Evolutionary conservation across 1,140 invertebrate species (phyloP).

Genomic region (Lepeophtheirus salmonis): DNA sequence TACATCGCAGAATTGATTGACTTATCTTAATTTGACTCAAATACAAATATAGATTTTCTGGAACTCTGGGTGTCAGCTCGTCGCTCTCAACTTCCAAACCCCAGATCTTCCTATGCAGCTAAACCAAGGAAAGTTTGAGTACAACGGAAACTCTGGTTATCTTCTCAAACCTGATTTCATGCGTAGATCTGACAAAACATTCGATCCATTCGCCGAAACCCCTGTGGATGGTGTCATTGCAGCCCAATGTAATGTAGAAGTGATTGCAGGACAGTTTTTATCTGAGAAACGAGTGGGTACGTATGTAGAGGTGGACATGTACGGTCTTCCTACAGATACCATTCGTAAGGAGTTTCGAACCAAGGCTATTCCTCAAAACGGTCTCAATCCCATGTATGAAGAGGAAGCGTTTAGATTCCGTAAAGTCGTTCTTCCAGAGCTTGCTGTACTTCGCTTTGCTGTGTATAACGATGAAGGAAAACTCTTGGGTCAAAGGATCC

Average conservation of each 20-base stretch:
- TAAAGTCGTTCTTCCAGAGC: conserved; percentile 92
- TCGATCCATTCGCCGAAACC: conserved; percentile 96
- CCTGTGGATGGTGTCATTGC: conserved; percentile 99
- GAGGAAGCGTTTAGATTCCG: conserved; percentile 95
- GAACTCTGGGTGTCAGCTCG: conserved; percentile 78
- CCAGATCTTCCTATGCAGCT: conserved; percentile 97
- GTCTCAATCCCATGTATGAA: conserved; percentile 91
- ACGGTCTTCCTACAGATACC: conserved; percentile 93
- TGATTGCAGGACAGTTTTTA: conserved; percentile 42
- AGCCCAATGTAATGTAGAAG: conserved; percentile 75
- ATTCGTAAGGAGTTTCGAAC: conserved; percentile 96
- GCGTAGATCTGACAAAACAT: conserved; percentile 79
- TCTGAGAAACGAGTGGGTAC: conserved; percentile 41
- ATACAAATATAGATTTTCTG: conserved; percentile 35
- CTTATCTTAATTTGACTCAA: neutral
- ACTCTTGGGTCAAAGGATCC: conserved; percentile 85
- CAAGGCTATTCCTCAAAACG: conserved; percentile 82
- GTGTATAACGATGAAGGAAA: conserved; percentile 98
- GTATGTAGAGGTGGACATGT: conserved; percentile 84
- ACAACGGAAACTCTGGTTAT: conserved; percentile 89
- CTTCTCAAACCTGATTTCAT: conserved; percentile 98
- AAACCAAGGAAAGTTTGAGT: conserved; percentile 99
- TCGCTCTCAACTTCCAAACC: conserved; percentile 99
- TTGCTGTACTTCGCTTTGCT: conserved; percentile 89
- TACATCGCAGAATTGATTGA: no score